These are phyloP conservation scores for Linurgus olivaceus DNA, from an alignment of 2,797 vertebrate genomes.

Conservation along the genomic window DNA sequence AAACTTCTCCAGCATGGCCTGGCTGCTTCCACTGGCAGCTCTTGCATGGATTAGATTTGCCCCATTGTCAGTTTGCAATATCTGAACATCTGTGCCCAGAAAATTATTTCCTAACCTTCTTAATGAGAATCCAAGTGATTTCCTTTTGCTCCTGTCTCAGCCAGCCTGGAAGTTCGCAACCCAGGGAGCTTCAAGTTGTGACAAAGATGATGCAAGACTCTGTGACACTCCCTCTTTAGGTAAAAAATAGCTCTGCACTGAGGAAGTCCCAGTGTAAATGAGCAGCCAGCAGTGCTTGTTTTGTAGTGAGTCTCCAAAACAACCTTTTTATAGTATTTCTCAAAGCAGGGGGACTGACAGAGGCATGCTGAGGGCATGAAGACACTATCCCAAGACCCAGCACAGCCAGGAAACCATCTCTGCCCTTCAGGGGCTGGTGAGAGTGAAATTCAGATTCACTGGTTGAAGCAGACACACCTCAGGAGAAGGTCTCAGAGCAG, in stretches of 20 bases:
- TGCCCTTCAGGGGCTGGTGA: background rate
- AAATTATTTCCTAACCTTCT: background rate
- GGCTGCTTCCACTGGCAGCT: background rate
- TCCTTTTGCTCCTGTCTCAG: background rate
- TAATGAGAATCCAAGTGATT: background rate
- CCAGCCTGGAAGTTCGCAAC: background rate
- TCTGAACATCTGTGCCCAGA: background rate
- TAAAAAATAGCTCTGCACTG: background rate
- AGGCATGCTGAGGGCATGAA: fast-evolving
- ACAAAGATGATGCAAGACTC: background rate
- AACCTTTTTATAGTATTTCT: background rate
- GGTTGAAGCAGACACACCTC: background rate
- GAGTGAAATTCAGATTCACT: background rate
- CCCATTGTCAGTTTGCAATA: background rate
- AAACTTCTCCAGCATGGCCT: background rate
- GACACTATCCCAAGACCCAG: background rate
- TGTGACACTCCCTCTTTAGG: background rate
- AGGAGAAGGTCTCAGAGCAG: background rate
- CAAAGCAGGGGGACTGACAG: background rate
- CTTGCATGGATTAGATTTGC: background rate
- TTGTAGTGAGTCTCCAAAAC: background rate
- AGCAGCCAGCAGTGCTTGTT: background rate
- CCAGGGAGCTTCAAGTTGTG: background rate
- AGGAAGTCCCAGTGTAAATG: conserved; percentile 15
- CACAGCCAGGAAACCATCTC: background rate